A percentile compares a stretch with the other conserved stretches of the same genome.
Conservation (phyloP, 2,113 vertebrate species). For the Gopherus flavomarginatus region DNA sequence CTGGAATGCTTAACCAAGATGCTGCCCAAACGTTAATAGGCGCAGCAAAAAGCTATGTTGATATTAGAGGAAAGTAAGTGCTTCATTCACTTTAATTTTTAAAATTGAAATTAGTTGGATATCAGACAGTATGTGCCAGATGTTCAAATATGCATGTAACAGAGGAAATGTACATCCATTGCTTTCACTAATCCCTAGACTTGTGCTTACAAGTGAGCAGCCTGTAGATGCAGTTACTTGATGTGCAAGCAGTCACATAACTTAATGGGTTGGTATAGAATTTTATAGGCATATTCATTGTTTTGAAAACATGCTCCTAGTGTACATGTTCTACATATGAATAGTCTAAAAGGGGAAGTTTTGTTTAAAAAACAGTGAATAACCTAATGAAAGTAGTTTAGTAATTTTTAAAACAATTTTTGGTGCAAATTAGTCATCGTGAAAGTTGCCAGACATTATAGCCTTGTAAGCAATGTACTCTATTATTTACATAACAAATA, state of each 20-base stretch:
- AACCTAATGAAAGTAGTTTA: neutral
- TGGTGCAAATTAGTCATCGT: neutral
- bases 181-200: neutral
- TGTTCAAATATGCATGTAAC: neutral
- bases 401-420: neutral
- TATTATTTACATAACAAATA: neutral
- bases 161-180: neutral
- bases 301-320: neutral
- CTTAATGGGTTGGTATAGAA: neutral
- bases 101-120: neutral
- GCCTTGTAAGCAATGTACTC: neutral
- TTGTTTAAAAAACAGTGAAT: neutral
- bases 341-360: neutral
- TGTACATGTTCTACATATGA: neutral
- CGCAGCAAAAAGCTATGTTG: slow-evolving; percentile 38
- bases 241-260: neutral
- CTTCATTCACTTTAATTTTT: neutral
- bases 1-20: slow-evolving; percentile 42
- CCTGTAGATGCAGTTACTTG: neutral
- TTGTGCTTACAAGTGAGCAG: neutral
- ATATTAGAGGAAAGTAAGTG: slow-evolving; percentile 47
- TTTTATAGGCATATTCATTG: neutral
- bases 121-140: neutral
- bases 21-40: slow-evolving; percentile 34
- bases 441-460: neutral